phyloP scores from a whole-genome alignment of 2,888 invertebrate species.

The Apamea anceps region DNA sequence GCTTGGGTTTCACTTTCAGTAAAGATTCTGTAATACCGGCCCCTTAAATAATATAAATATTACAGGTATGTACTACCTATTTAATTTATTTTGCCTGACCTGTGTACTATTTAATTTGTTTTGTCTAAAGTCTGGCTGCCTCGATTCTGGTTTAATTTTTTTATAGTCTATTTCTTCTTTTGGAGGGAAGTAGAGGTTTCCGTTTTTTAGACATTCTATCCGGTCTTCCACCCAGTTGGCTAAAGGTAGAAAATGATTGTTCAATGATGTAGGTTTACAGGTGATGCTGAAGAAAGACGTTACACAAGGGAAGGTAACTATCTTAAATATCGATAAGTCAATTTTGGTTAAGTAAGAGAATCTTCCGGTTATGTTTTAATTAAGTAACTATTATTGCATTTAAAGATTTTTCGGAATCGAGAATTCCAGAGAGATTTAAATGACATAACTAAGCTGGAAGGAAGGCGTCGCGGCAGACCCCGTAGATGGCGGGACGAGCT shows the following conservation, averaged over 20 bases:
- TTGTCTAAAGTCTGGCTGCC: constrained; percentile 80
- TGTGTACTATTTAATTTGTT: constrained; percentile 82
- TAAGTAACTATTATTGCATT: neutral
- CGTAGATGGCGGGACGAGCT: too few relatives aligned
- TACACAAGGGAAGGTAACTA: neutral
- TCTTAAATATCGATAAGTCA: neutral
- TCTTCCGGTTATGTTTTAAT: neutral
- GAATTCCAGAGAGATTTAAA: neutral
- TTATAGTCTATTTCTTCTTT: constrained; percentile 79
- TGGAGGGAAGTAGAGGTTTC: constrained; percentile 82
- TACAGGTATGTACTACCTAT: neutral
- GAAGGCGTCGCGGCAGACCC: too few relatives aligned
- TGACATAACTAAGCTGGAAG: too few relatives aligned
- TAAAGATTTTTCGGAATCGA: neutral
- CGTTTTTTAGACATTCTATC: constrained; percentile 81
- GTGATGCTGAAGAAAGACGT: neutral
- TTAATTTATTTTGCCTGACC: constrained; percentile 71
- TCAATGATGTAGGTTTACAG: neutral
- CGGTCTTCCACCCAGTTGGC: constrained; percentile 88
- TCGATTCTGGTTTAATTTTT: constrained; percentile 79
- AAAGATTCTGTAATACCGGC: too few relatives aligned
- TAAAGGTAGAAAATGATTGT: constrained; percentile 55
- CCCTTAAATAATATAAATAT: neutral
- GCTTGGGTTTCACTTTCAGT: too few relatives aligned
- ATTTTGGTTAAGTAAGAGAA: neutral